Percentiles rank a stretch among this genome's conserved stretches.
Evolutionary conservation across 2,888 invertebrate species (phyloP).

Genomic region (Agrotis exclamationis): DNA sequence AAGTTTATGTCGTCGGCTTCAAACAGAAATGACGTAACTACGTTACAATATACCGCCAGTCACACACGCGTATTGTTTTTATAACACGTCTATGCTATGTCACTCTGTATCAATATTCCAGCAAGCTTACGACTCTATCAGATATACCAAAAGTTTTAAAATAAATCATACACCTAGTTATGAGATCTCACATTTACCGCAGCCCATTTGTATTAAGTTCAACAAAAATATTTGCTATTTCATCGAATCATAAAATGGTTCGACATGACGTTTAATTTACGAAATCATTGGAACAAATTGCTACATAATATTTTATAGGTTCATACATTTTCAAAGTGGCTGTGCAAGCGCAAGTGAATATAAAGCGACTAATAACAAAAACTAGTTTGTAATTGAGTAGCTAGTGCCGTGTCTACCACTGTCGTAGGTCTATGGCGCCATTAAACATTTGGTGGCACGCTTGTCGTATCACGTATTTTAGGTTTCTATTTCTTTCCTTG

Average conservation of each 20-base stretch:
- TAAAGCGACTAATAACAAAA: slow-evolving; percentile 34
- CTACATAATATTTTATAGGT: slow-evolving; percentile 43
- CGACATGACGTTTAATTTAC: slow-evolving; percentile 42
- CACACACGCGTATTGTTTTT: slow-evolving; percentile 48
- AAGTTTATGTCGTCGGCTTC: not conserved
- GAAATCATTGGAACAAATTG: slow-evolving; percentile 43
- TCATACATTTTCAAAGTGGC: slow-evolving; percentile 32
- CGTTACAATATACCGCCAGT: slow-evolving; percentile 23
- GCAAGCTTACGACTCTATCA: slow-evolving; percentile 31
- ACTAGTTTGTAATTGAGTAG: slow-evolving; percentile 20
- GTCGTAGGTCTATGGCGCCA: slow-evolving; percentile 47
- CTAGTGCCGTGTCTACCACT: slow-evolving; percentile 36
- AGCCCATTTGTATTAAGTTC: slow-evolving; percentile 36
- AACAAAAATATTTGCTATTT: slow-evolving; percentile 27
- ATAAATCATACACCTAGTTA: not conserved
- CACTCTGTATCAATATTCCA: slow-evolving; percentile 28
- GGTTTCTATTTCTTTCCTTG: slow-evolving; percentile 77
- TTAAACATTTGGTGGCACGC: slow-evolving; percentile 64
- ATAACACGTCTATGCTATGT: slow-evolving; percentile 43
- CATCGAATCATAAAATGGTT: slow-evolving; percentile 35
- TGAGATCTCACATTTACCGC: not conserved
- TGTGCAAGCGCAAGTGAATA: slow-evolving; percentile 27
- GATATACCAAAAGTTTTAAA: slow-evolving; percentile 25
- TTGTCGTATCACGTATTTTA: slow-evolving; percentile 71
- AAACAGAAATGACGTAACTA: slow-evolving; percentile 19